Percentiles rank a stretch among this genome's conserved stretches.
Evolutionary conservation across 2,113 vertebrate species (phyloP).

Genomic region (Azemiops feae): DNA sequence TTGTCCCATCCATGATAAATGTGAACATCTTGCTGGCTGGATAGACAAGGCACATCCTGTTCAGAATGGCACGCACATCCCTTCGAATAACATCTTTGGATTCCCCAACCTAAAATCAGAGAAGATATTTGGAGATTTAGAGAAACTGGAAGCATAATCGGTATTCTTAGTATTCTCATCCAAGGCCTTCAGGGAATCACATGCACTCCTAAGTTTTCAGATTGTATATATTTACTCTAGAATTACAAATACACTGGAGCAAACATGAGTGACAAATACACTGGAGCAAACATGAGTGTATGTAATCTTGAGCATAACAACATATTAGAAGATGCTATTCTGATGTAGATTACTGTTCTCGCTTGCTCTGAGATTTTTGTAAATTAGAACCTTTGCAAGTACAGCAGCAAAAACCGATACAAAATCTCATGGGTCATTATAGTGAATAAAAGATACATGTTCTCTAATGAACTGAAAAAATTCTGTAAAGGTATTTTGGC

Average conservation of each 20-base stretch:
- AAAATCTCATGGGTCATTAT: neutral
- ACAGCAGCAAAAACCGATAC: neutral
- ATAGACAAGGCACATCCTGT: slow-evolving; percentile 92
- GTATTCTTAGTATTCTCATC: neutral
- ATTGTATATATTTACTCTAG: neutral
- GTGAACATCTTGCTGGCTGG: slow-evolving; percentile 96
- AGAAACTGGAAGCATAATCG: neutral
- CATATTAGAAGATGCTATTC: neutral
- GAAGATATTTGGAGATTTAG: neutral
- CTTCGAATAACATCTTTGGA: slow-evolving; percentile 94
- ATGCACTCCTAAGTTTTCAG: neutral
- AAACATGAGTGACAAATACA: neutral
- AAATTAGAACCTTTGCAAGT: neutral
- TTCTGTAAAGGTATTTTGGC: neutral
- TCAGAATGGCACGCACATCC: slow-evolving; percentile 91
- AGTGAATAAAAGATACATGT: neutral
- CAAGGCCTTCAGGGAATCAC: neutral
- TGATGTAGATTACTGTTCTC: neutral
- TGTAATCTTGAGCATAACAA: neutral
- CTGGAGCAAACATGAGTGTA: neutral
- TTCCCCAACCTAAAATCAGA: slow-evolving; percentile 85
- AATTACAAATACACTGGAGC: neutral
- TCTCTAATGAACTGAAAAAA: neutral
- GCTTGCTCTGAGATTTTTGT: neutral
- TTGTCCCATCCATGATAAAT: slow-evolving; percentile 96